These are phyloP conservation scores for Emys orbicularis DNA, from an alignment of 2,797 vertebrate species.

Conservation along the genomic window DNA sequence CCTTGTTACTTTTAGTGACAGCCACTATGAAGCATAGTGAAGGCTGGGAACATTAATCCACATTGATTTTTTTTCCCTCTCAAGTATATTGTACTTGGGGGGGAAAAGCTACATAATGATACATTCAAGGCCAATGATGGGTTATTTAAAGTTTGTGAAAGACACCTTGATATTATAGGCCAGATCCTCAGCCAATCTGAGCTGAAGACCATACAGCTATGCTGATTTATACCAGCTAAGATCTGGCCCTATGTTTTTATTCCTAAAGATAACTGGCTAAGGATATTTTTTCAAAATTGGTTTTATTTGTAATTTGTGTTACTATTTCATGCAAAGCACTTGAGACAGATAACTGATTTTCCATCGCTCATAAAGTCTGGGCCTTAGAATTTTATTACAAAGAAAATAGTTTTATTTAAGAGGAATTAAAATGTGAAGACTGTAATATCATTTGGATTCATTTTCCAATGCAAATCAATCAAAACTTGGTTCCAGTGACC, in stretches of 20 bases:
- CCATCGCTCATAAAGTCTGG: background rate
- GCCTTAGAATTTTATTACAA: background rate
- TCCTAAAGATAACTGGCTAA: background rate
- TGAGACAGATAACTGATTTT: background rate
- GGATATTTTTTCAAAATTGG: background rate
- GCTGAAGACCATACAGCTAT: background rate
- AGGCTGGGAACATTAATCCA: constrained; percentile 8
- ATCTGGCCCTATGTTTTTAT: background rate
- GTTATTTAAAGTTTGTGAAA: constrained; percentile 20
- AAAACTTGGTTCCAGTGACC: background rate
- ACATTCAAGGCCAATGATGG: background rate
- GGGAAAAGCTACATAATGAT: background rate
- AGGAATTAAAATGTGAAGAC: background rate
- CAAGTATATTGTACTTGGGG: constrained; percentile 1
- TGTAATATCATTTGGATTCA: background rate
- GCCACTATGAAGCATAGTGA: background rate
- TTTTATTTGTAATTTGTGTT: background rate
- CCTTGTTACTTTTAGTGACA: background rate
- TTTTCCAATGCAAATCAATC: background rate
- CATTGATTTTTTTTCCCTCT: constrained; percentile 50
- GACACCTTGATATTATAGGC: constrained; percentile 9
- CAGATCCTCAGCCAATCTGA: constrained; percentile 4
- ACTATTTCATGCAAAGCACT: background rate
- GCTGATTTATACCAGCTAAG: background rate
- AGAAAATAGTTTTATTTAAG: background rate